A percentile compares a stretch with the other conserved stretches of the same genome.
Conservation (phyloP, 2,888 invertebrate genomes). For the Pachycephus smyrnensis region DNA sequence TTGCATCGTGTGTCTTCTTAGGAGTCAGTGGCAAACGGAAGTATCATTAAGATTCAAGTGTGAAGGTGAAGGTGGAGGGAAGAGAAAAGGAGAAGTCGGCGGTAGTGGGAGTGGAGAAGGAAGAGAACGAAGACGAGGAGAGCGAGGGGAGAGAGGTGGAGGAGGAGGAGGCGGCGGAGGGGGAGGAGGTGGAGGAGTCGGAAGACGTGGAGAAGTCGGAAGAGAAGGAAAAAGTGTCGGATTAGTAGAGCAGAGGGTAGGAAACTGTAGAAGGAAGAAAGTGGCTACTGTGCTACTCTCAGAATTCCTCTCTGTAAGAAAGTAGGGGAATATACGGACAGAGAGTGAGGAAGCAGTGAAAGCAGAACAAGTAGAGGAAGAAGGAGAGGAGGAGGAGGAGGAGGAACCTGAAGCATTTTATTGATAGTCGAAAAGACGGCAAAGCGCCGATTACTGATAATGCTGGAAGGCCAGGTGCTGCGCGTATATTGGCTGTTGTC, state of each 20-base stretch:
- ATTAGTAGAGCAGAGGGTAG: neutral
- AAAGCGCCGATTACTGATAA: neutral
- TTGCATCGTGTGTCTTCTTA: neutral
- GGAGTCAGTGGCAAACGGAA: neutral
- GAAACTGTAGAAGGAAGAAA: neutral
- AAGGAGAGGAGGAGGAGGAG: neutral
- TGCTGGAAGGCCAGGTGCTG: neutral
- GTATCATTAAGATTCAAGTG: neutral
- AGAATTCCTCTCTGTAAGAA: neutral
- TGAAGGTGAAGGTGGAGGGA: neutral
- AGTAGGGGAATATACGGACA: neutral
- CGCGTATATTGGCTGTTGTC: neutral
- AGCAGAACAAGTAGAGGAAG: neutral
- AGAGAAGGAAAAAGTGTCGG: neutral
- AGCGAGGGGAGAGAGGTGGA: neutral
- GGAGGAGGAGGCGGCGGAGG: neutral
- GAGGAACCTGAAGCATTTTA: conserved; percentile 1
- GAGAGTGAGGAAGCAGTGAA: neutral
- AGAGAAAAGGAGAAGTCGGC: neutral
- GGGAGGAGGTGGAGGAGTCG: neutral
- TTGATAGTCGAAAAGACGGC: neutral
- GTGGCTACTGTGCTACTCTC: neutral
- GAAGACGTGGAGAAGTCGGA: neutral
- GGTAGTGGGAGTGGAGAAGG: neutral
- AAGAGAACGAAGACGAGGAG: conserved; percentile 2